Evolutionary conservation across 1,140 invertebrate species (phyloP), one percentile per base, ranked within the genome.

Genomic region (Portunus trituberculatus): DNA sequence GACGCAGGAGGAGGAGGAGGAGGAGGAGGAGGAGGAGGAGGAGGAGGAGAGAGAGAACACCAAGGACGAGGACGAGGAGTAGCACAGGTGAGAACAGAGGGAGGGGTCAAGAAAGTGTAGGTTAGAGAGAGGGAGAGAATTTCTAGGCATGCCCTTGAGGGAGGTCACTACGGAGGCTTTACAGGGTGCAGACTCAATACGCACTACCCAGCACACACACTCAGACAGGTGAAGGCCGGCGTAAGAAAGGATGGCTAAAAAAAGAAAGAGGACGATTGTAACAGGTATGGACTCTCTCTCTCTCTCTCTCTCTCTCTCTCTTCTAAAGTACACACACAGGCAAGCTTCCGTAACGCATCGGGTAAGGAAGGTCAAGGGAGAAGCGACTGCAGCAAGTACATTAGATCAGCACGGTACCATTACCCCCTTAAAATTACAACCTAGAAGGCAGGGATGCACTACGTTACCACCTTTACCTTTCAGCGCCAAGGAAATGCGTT

Each of bases 171-270:
- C 86, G 10, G 45, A 14, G 86, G 31, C 89, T 48, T 25, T 25
- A 39, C n/a, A 52, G 89, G 28, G 45, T 20, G 12, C 16, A 48
- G 48, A 46, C 14, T n/a, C 28, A 45, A 91, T 31, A 91, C 86
- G n/a, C 83, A 86, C 83, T n/a, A 86, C 3, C 10, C 83, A 25
- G 32, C 86, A 88, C 86, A 88, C 86, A 88, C 86, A 88, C 86
- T 39, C 1, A 88, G 7, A 25, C 52, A 59, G 20, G 67, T 76
- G 20, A 76, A 76, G 67, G 67, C n/a, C n/a, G n/a, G 16, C 67
- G 67, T 76, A 25, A 45, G 89, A 48, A 59, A 91, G 89, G n/a
- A 14, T 16, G 29, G 8, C 10, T 12, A 48, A 52, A n/a, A 59
- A 48, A n/a, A 46, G 10, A 29, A 59, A 4, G 46, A 48, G 39